Evolutionary conservation across 1,140 invertebrate species (phyloP), one percentile per base, ranked within the genome.

Genomic region (Leguminivora glycinivorella): DNA sequence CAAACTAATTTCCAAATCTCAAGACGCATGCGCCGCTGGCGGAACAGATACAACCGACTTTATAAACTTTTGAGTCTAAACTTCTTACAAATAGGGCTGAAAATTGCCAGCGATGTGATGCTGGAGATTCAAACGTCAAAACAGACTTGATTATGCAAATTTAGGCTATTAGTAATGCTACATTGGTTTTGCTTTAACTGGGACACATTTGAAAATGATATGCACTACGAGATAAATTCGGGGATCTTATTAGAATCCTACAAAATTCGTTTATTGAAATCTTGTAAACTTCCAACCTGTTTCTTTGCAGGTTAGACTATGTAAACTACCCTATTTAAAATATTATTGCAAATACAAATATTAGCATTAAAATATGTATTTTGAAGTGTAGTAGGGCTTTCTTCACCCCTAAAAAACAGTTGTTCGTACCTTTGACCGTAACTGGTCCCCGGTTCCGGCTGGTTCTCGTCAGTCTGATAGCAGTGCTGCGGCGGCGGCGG

Each of bases 381-480:
- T 24, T 56, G 4, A 56, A 19, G 52, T 19, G 4, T 56, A 56
- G 24, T 19, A 56, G 7, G 4, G 2, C 4, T 7, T 3, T 19
- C 1, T 22, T 22, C 14, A 19, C 24, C 2, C 14, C 24, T 29
- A 5, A 25, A 22, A 67, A 26, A 68, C 68, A 60, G 31, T 26
- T 19, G 25, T 56, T 77, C 76, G 81, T 68, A 90, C 88, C 89
- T 84, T 78, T 90, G 89, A 63, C 88, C 88, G 79, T 89, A 87
- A 83, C 91, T 92, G 19, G 89, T 92, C 19, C 92, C 92, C 12
- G 93, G 92, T 83, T 95, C 95, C 0, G 96, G 96, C 79, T 95
- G 94, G 83, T 96, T 97, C 88, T 97, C 96, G 83, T 97, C 96
- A 3, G 95, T 95, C 12, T 95, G 93, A 58, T 92, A 92, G 77